Evolutionary conservation across 2,113 vertebrate genomes (phyloP).

Genomic region (Dicentrarchus labrax): DNA sequence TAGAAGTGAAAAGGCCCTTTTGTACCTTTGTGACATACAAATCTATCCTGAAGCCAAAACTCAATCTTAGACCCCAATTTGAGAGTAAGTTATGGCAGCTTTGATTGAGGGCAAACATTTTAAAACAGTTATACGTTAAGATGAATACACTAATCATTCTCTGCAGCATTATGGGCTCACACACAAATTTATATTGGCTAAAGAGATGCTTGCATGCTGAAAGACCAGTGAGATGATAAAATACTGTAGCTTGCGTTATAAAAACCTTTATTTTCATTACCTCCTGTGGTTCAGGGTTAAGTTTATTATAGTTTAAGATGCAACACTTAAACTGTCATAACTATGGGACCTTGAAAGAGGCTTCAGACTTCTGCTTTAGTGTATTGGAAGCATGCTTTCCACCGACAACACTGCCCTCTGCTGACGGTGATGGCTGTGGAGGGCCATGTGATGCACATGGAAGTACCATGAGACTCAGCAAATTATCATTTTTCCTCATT

Average conservation of each 20-base stretch:
- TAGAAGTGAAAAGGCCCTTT: not conserved
- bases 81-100: not conserved
- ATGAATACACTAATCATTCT: not conserved
- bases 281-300: not conserved
- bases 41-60: not conserved
- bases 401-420: conserved; percentile 57
- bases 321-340: not conserved
- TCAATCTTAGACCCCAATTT: not conserved
- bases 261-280: not conserved
- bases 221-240: not conserved
- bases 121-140: not conserved
- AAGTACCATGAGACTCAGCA: not conserved
- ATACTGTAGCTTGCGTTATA: not conserved
- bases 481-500: not conserved
- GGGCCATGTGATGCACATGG: conserved; percentile 1
- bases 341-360: not conserved
- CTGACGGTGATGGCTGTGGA: conserved; percentile 7
- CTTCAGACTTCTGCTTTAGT: not conserved
- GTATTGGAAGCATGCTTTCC: not conserved
- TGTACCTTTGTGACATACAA: not conserved
- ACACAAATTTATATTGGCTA: not conserved
- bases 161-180: not conserved
- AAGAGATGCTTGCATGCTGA: not conserved
- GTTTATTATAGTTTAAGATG: not conserved
- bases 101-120: not conserved